phyloP scores from a whole-genome alignment of 2,113 vertebrate species.

The Barbus barbus region DNA sequence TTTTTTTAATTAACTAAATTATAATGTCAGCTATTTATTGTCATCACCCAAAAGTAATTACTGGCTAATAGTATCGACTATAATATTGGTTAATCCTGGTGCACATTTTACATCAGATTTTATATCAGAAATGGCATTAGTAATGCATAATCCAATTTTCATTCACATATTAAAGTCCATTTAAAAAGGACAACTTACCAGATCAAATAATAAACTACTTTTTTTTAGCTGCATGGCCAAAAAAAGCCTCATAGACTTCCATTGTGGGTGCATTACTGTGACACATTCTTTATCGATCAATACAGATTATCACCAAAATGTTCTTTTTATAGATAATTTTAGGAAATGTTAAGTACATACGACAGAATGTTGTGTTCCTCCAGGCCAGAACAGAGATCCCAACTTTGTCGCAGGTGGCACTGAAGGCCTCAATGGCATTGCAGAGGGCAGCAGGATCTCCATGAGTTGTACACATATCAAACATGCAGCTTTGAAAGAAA shows the following conservation, averaged over 20 bases:
- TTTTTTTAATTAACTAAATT: too few relatives aligned
- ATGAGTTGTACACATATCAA: constrained; percentile 71
- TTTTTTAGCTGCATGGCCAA: neutral
- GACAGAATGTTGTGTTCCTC: constrained; percentile 79
- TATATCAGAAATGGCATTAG: neutral
- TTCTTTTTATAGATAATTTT: neutral
- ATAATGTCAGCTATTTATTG: neutral
- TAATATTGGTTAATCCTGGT: neutral
- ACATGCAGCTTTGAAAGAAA: constrained; percentile 78
- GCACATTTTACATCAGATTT: too few relatives aligned
- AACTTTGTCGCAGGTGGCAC: constrained; percentile 71
- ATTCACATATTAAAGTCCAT: neutral
- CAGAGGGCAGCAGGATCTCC: constrained; percentile 73
- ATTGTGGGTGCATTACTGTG: neutral
- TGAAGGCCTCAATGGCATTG: constrained; percentile 68
- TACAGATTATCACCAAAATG: neutral
- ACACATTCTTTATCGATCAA: neutral
- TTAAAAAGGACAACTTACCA: neutral
- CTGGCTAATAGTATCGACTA: neutral
- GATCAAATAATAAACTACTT: neutral
- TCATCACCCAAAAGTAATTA: neutral
- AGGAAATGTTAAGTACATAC: constrained; percentile 68
- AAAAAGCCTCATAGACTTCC: neutral
- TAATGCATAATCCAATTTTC: neutral
- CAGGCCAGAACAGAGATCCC: constrained; percentile 72